Percentiles rank a stretch among this genome's conserved stretches.
Conservation (phyloP, 2,113 vertebrate genomes). For the Rhegmatorhina hoffmannsi region DNA sequence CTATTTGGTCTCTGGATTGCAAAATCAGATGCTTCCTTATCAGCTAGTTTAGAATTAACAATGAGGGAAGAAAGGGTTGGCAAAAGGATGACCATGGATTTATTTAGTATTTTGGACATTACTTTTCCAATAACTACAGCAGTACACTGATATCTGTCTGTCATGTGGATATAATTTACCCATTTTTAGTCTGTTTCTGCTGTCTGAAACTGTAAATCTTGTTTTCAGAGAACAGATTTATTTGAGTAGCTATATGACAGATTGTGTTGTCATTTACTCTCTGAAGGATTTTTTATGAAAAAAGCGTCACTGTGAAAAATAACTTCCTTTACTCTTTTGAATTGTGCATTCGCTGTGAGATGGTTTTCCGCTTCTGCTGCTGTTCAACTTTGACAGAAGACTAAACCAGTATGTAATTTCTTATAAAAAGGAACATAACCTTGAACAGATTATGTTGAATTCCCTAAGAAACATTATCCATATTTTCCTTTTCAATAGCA, state of each 20-base stretch:
- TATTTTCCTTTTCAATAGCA: neutral
- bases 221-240: neutral
- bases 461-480: neutral
- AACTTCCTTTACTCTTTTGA: neutral
- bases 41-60: neutral
- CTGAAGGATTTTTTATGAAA: neutral
- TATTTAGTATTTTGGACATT: neutral
- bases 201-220: neutral
- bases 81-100: neutral
- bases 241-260: neutral
- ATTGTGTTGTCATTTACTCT: neutral
- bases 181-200: neutral
- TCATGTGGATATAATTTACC: neutral
- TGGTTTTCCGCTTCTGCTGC: neutral
- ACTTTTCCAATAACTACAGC: neutral
- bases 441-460: neutral
- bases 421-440: neutral
- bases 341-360: neutral
- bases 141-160: neutral
- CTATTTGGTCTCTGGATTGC: neutral
- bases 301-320: neutral
- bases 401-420: neutral
- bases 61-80: neutral
- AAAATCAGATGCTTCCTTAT: neutral
- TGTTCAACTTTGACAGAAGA: neutral